Evolutionary conservation across 1,140 invertebrate genomes (phyloP).

Genomic region (Protaetia brevitarsis): DNA sequence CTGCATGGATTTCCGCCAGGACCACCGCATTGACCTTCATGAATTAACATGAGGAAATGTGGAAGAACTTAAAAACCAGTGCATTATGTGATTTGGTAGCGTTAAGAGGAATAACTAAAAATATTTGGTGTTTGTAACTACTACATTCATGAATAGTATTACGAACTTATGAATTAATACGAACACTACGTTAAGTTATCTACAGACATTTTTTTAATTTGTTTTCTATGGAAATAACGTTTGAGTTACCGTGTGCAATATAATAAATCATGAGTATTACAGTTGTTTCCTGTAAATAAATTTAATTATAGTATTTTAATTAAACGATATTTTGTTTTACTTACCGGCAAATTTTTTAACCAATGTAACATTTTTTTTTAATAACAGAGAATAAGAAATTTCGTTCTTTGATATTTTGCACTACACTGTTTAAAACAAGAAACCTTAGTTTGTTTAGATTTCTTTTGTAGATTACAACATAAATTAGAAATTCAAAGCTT

Average conservation of each 20-base stretch:
- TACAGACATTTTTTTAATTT: neutral
- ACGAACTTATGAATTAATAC: no score
- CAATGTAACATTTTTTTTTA: neutral
- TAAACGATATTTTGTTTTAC: neutral
- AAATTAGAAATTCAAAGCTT: no score
- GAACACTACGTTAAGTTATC: neutral
- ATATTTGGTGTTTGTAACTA: conserved; percentile 13
- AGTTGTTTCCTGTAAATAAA: neutral
- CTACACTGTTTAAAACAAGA: no score
- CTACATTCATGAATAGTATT: neutral
- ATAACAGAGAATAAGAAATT: no score
- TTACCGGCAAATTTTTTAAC: neutral
- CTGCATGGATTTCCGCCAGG: conserved; percentile 42
- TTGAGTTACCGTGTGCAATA: conserved; percentile 16
- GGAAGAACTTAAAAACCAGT: neutral
- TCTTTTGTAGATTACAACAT: no score
- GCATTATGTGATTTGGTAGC: conserved; percentile 9
- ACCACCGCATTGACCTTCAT: conserved; percentile 31
- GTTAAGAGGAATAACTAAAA: conserved; percentile 5
- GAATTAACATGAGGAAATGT: neutral
- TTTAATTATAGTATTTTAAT: conserved; percentile 16
- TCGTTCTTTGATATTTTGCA: no score
- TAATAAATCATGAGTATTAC: conserved; percentile 12
- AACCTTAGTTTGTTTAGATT: no score
- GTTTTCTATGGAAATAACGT: neutral